Evolutionary conservation across 2,113 vertebrate genomes (phyloP).

Genomic region (Megalops atlanticus): DNA sequence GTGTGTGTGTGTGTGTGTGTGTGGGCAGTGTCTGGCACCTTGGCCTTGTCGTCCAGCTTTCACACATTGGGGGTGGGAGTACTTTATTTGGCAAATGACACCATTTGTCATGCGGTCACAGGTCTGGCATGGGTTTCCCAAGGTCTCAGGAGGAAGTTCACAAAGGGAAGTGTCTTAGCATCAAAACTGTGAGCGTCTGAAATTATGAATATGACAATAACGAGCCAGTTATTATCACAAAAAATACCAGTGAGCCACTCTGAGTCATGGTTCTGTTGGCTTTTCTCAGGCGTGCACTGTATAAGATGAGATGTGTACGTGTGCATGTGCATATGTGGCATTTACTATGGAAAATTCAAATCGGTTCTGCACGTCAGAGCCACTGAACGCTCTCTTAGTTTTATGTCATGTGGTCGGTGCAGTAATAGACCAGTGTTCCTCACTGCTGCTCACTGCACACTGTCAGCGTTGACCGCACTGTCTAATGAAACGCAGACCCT

Average conservation of each 20-base stretch:
- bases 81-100: neutral
- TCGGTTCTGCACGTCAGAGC: too few relatives aligned
- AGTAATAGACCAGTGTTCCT: too few relatives aligned
- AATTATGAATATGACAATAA: neutral
- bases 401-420: neutral
- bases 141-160: neutral
- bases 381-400: too few relatives aligned
- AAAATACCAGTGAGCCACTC: neutral
- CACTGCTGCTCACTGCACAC: too few relatives aligned
- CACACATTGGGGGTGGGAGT: neutral
- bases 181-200: too few relatives aligned
- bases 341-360: too few relatives aligned
- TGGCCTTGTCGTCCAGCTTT: neutral
- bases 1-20: neutral
- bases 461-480: too few relatives aligned
- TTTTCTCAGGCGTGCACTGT: neutral
- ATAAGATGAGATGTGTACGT: neutral
- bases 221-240: neutral
- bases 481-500: too few relatives aligned
- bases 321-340: neutral
- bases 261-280: neutral
- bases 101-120: neutral
- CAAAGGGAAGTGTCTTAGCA: neutral
- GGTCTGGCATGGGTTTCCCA: neutral
- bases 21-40: neutral